Base-by-base conservation (phyloP, 30 jellyfish, hydroid and myxozoan genomes). In the Turritopsis dohrnii region DNA sequence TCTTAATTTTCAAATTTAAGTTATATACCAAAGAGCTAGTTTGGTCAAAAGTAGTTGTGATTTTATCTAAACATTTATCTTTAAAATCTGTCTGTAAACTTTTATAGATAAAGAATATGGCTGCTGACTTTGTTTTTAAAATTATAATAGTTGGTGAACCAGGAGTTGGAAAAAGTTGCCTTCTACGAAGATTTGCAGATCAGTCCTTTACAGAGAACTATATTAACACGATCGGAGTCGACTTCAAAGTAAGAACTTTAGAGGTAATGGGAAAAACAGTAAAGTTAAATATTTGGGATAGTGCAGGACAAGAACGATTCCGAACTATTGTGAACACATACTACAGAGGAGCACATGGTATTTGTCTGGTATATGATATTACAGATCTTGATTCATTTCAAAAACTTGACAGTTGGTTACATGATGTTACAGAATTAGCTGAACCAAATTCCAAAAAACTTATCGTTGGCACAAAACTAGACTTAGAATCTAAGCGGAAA, bases 221-320 rank as follows among this genome's bases (percentile, higher is more conserved):
- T 71, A 89, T 94, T 29, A 94, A 94, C 88, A 94, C 99, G 52
- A 94, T 94, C 81, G 99, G 99, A n/a, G 99, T 94, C 21, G 99
- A 94, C 74, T 94, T 94, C 83, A 94, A 94, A 72, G 99, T 94
- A 3, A 89, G 99, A 23, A 94, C 99, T 3, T 52, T 94, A 72
- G 97, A 94, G 18, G 81, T 94, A 52, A 60, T 22, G 66, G 99
- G 99, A 13, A 94, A 89, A 81, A 89, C 95, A 7, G 95, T 94
- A 18, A 94, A 94, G 83, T 84, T 94, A 74, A 94, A 89, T 71
- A 94, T 94, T 1, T 94, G 99, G 99, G 99, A 94, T 90, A 83
- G 93, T 79, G 99, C 99, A 0, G 99, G 99, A 7, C 99, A 94
- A 71, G 99, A 94, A 80, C 79, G 99, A 52, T 94, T 94, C 72